phyloP scores from a whole-genome alignment of 2,888 invertebrate genomes.

The Empis livida region DNA sequence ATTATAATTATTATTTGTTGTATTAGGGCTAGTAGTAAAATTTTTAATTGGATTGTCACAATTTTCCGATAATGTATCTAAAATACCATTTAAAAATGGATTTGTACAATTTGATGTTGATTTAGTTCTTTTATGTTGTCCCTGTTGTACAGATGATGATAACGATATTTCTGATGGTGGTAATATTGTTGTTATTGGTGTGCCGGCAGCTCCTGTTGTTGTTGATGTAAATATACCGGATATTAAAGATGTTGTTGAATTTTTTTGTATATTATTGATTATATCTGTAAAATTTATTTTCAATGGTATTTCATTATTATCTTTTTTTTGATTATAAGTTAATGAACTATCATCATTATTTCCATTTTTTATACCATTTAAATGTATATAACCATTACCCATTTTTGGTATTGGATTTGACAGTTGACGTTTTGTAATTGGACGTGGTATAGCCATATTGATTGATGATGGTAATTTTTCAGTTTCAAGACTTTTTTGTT shows the following conservation, averaged over 20 bases:
- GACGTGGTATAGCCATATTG: slow-evolving; percentile 26
- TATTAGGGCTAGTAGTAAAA: not conserved
- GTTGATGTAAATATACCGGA: not conserved
- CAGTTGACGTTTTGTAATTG: slow-evolving; percentile 26
- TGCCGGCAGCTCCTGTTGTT: not conserved
- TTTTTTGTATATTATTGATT: not conserved
- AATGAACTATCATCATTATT: not conserved
- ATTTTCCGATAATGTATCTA: slow-evolving; percentile 7
- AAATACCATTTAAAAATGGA: slow-evolving; percentile 16
- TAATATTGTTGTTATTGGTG: not conserved
- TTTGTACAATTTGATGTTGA: slow-evolving; percentile 10
- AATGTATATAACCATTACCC: not conserved
- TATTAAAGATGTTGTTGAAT: not conserved
- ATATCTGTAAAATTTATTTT: not conserved
- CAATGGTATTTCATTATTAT: not conserved
- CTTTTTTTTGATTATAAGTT: too few species aligned
- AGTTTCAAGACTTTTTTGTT: slow-evolving; percentile 9
- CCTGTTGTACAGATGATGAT: not conserved
- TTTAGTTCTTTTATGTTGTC: not conserved
- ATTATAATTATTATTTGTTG: not conserved
- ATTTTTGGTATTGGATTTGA: slow-evolving; percentile 8
- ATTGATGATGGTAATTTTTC: slow-evolving; percentile 6
- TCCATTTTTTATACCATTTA: not conserved
- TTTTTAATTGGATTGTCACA: slow-evolving; percentile 4
- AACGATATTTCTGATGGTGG: not conserved